Evolutionary conservation across 23 tunicate genomes (phyloP).

Genomic region (Styela clava): DNA sequence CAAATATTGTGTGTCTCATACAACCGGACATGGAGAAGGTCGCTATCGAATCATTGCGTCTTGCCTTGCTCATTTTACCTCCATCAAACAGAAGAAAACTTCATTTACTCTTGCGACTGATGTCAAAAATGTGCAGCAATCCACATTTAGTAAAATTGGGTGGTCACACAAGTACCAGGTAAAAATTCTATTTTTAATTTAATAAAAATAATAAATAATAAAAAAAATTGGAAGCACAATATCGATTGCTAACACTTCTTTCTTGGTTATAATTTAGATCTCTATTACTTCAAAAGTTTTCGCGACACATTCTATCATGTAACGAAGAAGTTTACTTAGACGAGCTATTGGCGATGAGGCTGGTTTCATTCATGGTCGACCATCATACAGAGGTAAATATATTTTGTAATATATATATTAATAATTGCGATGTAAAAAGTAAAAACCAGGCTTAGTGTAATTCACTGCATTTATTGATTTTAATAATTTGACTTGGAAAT

Average conservation of each 20-base stretch:
- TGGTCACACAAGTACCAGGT: conserved; percentile 38
- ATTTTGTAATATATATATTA: too few species aligned
- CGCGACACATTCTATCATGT: conserved; percentile 46
- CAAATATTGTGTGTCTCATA: conserved; percentile 45
- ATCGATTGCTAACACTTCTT: too few species aligned
- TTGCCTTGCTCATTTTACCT: conserved; percentile 42
- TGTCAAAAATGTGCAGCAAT: conserved; percentile 54
- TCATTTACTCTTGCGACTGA: conserved; percentile 40
- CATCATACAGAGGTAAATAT: conserved; percentile 48
- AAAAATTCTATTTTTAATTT: not conserved
- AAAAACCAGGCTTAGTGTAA: too few species aligned
- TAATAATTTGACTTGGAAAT: too few species aligned
- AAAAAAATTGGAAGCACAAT: too few species aligned
- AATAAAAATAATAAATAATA: too few species aligned
- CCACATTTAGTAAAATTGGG: conserved; percentile 32
- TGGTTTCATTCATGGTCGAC: conserved; percentile 51
- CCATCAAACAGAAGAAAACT: conserved; percentile 64
- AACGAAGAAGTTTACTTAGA: conserved; percentile 68
- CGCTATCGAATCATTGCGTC: conserved; percentile 49
- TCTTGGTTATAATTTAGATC: conserved; percentile 29
- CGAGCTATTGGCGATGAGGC: conserved; percentile 61
- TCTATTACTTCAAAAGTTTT: conserved; percentile 48
- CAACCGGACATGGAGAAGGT: conserved; percentile 31
- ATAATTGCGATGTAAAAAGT: too few species aligned
- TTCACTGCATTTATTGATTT: too few species aligned